phyloP scores from a whole-genome alignment of 2,797 vertebrate species.

The Spea hammondii region DNA sequence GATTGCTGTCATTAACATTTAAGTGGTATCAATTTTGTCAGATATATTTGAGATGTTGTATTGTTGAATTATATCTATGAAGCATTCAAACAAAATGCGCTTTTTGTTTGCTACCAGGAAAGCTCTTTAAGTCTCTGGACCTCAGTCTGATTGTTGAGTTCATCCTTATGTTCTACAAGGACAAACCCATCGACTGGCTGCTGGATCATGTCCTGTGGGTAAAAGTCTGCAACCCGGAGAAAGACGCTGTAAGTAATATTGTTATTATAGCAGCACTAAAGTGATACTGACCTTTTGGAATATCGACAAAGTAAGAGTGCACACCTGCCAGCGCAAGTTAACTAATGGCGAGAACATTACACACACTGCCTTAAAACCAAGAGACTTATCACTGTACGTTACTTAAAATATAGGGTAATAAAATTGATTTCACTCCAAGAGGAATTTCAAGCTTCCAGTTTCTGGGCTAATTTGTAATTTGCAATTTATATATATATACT shows the following conservation, averaged over 20 bases:
- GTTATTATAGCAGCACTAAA: not conserved
- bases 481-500: no score
- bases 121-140: constrained; percentile 97
- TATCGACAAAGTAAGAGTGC: not conserved
- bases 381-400: not conserved
- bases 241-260: constrained; percentile 83
- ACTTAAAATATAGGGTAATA: not conserved
- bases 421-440: not conserved
- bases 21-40: constrained; percentile 5
- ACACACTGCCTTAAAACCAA: not conserved
- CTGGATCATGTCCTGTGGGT: constrained; percentile 99
- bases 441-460: no score
- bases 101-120: constrained; percentile 70
- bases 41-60: not conserved
- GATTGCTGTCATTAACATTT: constrained; percentile 25
- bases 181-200: constrained; percentile 98
- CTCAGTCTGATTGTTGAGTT: constrained; percentile 96
- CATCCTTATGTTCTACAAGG: constrained; percentile 98
- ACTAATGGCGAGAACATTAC: not conserved
- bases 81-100: constrained; percentile 1
- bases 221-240: constrained; percentile 98
- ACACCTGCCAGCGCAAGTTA: not conserved
- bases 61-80: constrained; percentile 3
- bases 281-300: no score
- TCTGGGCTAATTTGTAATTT: no score